Evolutionary conservation across 2,113 vertebrate species (phyloP).

Genomic region (Neoarius graeffei): DNA sequence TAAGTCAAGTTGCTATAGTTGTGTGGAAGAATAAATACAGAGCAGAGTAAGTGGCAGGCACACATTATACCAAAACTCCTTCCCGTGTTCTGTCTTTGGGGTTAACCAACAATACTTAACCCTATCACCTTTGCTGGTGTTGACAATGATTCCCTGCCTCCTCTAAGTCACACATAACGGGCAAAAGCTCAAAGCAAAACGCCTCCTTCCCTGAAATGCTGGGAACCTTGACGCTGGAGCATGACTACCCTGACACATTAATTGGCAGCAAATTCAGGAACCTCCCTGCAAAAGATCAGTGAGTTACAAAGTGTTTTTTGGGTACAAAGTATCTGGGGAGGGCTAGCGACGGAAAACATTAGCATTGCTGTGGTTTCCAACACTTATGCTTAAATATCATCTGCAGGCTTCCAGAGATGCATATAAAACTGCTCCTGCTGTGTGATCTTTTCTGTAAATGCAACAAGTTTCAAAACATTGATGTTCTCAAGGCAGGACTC

Average conservation of each 20-base stretch:
- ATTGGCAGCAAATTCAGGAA: slow-evolving; percentile 43
- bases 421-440: slow-evolving; percentile 33
- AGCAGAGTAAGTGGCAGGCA: slow-evolving; percentile 37
- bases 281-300: slow-evolving; percentile 35
- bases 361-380: slow-evolving; percentile 56
- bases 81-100: slow-evolving; percentile 46
- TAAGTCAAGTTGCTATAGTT: slow-evolving; percentile 33
- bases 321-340: slow-evolving; percentile 41
- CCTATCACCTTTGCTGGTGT: slow-evolving; percentile 46
- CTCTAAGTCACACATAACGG: slow-evolving; percentile 31
- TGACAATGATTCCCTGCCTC: slow-evolving; percentile 45
- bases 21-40: background rate
- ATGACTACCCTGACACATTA: slow-evolving; percentile 34
- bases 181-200: slow-evolving; percentile 5
- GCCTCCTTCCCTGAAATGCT: background rate
- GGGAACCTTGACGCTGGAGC: background rate
- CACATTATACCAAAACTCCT: slow-evolving; percentile 22
- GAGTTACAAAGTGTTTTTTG: slow-evolving; percentile 40
- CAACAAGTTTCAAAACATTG: background rate
- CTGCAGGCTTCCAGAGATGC: slow-evolving; percentile 41
- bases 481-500: background rate
- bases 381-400: slow-evolving; percentile 45
- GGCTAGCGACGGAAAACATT: slow-evolving; percentile 48
- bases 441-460: background rate
- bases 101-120: slow-evolving; percentile 55